These are phyloP conservation scores for Sitta carolinensis DNA, from an alignment of 2,797 vertebrate genomes.

Conservation along the genomic window DNA sequence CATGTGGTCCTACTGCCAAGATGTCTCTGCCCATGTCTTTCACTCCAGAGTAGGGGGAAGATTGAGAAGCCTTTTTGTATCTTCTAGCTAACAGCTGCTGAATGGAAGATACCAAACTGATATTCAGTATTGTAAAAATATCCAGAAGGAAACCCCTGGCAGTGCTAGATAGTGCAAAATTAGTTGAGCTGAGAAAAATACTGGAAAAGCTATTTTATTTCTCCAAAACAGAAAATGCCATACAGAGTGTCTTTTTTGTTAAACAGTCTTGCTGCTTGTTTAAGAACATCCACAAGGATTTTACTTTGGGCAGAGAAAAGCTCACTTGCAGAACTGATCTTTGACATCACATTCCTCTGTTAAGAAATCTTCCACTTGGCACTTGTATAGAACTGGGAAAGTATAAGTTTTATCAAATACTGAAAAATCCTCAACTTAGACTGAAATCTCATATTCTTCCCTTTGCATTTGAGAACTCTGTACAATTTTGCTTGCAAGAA, in stretches of 20 bases:
- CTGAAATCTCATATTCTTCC: background rate
- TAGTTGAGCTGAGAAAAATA: background rate
- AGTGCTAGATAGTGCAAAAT: background rate
- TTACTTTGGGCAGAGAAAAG: background rate
- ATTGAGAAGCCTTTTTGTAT: background rate
- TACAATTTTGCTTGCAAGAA: background rate
- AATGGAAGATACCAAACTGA: background rate
- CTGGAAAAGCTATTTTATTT: background rate
- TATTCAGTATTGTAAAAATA: background rate
- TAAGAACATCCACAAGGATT: background rate
- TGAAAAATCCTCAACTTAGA: background rate
- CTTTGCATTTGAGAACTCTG: background rate
- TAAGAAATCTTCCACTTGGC: background rate
- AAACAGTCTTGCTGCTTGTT: background rate
- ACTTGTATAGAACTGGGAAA: background rate
- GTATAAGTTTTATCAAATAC: background rate
- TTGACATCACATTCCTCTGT: background rate
- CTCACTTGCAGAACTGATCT: background rate
- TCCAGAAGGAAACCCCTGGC: background rate
- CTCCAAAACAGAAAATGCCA: background rate
- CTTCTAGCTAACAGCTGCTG: background rate
- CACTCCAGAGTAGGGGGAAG: background rate
- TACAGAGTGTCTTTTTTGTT: background rate
- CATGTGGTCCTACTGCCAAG: background rate
- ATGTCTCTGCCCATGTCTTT: background rate